Percentiles rank a stretch among this genome's conserved stretches.
phyloP scores from a whole-genome alignment of 2,113 vertebrate species.

The Eptatretus burgeri region DNA sequence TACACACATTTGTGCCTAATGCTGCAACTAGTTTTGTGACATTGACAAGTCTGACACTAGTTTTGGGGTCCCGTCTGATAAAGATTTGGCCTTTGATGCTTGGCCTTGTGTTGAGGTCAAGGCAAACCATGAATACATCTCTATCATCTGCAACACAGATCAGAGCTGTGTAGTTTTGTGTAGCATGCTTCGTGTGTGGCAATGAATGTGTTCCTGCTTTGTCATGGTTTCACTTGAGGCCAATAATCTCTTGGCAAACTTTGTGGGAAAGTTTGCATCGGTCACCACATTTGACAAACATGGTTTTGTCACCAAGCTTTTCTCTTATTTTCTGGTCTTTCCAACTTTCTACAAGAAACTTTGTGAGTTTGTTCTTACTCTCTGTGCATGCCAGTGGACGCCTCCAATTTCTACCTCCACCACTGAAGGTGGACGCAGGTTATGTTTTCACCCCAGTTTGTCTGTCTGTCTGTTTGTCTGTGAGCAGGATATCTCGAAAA shows the following conservation, averaged over 20 bases:
- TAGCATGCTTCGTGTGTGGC: background rate
- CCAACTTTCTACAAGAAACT: background rate
- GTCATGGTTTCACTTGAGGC: background rate
- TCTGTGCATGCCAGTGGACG: background rate
- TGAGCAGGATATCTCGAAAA: too few relatives aligned
- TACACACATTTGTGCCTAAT: background rate
- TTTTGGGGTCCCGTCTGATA: background rate
- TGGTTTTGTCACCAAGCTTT: background rate
- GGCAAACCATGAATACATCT: slow-evolving; percentile 1
- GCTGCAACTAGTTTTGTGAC: background rate
- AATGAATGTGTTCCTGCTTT: background rate
- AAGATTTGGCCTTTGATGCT: background rate
- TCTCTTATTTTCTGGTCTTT: background rate
- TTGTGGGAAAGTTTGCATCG: background rate
- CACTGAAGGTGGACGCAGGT: too few relatives aligned
- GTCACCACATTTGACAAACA: background rate
- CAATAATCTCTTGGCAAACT: background rate
- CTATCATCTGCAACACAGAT: background rate
- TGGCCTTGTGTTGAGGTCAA: background rate
- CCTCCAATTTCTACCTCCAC: background rate
- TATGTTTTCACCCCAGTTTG: too few relatives aligned
- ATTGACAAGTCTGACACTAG: too few relatives aligned
- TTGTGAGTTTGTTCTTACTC: background rate
- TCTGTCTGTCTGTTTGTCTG: too few relatives aligned
- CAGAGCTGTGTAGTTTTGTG: slow-evolving; percentile 1